Evolutionary conservation across 2,888 invertebrate species (phyloP), one percentile per base, ranked within the genome.

Genomic region (Gymnosoma rotundatum): DNA sequence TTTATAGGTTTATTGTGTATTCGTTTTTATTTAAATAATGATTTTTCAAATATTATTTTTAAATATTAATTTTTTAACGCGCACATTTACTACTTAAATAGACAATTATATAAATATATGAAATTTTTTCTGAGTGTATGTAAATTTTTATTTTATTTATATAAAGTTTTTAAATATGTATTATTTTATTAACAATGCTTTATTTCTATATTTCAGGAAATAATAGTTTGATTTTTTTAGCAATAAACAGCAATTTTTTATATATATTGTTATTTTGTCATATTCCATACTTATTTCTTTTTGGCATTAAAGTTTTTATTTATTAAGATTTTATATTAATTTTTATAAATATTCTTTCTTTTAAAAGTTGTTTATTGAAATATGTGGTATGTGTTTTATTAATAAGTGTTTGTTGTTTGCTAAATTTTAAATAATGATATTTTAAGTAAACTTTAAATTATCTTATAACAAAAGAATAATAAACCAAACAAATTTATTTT

Each of bases 31-130:
- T 72, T 50, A 42, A 6, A 20, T 25, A 42, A 45, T 48, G 38
- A 60, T 32, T 73, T 67, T 42, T 42, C 12, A 42, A 12, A 12
- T 12, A 38, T 42, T 12, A 42, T 42, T 6, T 6, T 42, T 12
- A 42, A 38, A 12, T 18, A 45, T 69, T 74, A 25, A 52, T 58
- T 73, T 32, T 42, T 80, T 50, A 84, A 84, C 84, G 78, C 78
- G 78, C 83, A 84, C 84, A 81, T 81, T 81, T 81, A 81, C 84
- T 87, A 81, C 80, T 80, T 85, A 82, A 78, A 89, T 87, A 86
- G 87, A 89, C 88, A 88, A 87, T 76, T 83, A 81, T 89, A 88
- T 87, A 87, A 87, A 89, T 88, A 89, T 88, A 86, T 75, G 32
- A 1, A 12, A 12, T 42, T 42, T 12, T 42, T 42, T 42, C 12